These are phyloP conservation scores for Megalops atlanticus DNA, from an alignment of 2,113 vertebrate species.

Conservation along the genomic window DNA sequence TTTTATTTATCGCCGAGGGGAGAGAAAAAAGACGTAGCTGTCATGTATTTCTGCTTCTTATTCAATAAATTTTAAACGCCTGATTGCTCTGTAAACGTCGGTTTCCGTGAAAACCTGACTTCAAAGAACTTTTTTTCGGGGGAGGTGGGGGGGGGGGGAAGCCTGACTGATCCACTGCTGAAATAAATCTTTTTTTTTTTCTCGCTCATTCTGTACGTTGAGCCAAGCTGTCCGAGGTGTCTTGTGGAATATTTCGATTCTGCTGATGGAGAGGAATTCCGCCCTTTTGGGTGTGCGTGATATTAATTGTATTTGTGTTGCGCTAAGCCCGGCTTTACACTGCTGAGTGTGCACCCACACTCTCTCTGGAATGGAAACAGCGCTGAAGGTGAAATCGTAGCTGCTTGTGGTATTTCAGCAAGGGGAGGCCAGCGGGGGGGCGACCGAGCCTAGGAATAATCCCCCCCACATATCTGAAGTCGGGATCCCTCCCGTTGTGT, in stretches of 20 bases:
- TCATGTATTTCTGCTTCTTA: slow-evolving; percentile 27
- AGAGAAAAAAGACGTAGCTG: background rate
- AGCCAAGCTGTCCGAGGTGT: background rate
- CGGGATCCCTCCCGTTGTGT: background rate
- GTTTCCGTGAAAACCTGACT: background rate
- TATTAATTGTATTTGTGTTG: background rate
- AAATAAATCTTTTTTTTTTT: background rate
- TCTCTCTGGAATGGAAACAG: background rate
- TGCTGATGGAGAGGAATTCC: background rate
- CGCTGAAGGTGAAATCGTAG: background rate
- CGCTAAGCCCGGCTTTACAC: background rate
- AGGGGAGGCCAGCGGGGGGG: background rate
- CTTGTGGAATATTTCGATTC: background rate
- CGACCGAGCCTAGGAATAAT: background rate
- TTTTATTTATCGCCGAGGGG: background rate
- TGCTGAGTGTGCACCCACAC: background rate
- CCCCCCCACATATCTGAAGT: background rate
- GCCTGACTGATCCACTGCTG: background rate
- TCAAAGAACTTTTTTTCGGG: background rate
- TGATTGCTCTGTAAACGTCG: background rate
- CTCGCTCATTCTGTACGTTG: background rate
- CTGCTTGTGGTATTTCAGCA: background rate
- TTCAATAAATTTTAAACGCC: background rate
- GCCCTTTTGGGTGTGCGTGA: background rate
- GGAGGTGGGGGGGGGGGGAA: background rate